These are phyloP conservation scores for Tachina fera DNA, from an alignment of 2,888 invertebrate species.

Conservation along the genomic window DNA sequence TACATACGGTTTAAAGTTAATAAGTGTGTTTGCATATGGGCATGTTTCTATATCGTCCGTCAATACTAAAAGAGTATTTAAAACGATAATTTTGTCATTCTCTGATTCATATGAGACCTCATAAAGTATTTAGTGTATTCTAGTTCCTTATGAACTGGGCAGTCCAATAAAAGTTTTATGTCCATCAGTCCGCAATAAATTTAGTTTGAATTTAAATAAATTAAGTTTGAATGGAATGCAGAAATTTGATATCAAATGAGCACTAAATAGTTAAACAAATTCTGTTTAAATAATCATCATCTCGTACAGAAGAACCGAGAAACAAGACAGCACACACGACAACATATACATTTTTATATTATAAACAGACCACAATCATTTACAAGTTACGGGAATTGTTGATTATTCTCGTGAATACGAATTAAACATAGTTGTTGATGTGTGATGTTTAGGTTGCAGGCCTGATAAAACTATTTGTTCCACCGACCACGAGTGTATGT, in stretches of 20 bases:
- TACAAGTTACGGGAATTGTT: conserved; percentile 69
- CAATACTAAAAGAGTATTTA: too few relatives aligned
- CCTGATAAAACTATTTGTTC: conserved; percentile 2
- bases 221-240: conserved; percentile 2
- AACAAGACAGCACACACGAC: neutral
- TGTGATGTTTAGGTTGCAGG: conserved; percentile 53
- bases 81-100: too few relatives aligned
- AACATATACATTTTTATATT: too few relatives aligned
- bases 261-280: conserved; percentile 52
- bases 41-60: too few relatives aligned
- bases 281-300: conserved; percentile 48
- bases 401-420: conserved; percentile 55
- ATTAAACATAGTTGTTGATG: conserved; percentile 11
- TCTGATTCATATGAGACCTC: too few relatives aligned
- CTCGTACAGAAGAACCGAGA: neutral
- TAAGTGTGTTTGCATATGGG: too few relatives aligned
- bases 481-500: neutral
- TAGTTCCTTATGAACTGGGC: too few relatives aligned
- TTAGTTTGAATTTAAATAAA: neutral
- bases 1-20: too few relatives aligned
- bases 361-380: conserved; percentile 46
- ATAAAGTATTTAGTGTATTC: too few relatives aligned
- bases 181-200: neutral
- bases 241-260: conserved; percentile 54
- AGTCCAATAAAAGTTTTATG: neutral